Percentiles rank a stretch among this genome's conserved stretches.
phyloP scores from a whole-genome alignment of 2,113 vertebrate species.

The Lichenostomus cassidix region DNA sequence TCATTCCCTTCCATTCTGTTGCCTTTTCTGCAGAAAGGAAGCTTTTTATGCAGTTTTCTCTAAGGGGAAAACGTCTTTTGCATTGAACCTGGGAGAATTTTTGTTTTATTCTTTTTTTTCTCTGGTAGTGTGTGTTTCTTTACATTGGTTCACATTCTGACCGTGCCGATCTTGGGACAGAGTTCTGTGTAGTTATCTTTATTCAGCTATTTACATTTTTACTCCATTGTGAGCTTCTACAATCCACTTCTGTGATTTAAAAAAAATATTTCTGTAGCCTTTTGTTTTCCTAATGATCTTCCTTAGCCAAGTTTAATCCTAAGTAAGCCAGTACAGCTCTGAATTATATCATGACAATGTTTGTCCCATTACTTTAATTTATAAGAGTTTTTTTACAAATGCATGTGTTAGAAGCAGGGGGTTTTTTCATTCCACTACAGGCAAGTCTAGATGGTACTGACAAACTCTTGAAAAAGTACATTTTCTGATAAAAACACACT shows the following conservation, averaged over 20 bases:
- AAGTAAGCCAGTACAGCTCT: neutral
- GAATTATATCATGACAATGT: neutral
- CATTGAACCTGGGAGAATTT: neutral
- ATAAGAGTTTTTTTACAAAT: neutral
- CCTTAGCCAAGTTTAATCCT: neutral
- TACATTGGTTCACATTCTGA: neutral
- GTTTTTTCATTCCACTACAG: neutral
- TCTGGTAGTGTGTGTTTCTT: neutral
- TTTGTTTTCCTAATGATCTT: conserved; percentile 28
- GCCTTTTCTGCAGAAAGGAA: neutral
- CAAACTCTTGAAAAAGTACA: neutral
- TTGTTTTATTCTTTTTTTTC: neutral
- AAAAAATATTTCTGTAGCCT: neutral
- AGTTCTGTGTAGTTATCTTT: neutral
- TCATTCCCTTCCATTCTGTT: conserved; percentile 15
- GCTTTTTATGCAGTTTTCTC: neutral
- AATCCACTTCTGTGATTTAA: neutral
- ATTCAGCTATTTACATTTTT: neutral
- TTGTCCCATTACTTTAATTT: neutral
- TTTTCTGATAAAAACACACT: neutral
- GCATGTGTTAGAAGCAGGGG: neutral
- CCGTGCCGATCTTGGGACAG: neutral
- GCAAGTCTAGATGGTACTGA: neutral
- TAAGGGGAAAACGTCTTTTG: neutral
- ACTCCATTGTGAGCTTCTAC: neutral